Evolutionary conservation across 2,797 vertebrate genomes (phyloP), one percentile per base, ranked within the genome.

Genomic region (Aeoliscus strigatus): DNA sequence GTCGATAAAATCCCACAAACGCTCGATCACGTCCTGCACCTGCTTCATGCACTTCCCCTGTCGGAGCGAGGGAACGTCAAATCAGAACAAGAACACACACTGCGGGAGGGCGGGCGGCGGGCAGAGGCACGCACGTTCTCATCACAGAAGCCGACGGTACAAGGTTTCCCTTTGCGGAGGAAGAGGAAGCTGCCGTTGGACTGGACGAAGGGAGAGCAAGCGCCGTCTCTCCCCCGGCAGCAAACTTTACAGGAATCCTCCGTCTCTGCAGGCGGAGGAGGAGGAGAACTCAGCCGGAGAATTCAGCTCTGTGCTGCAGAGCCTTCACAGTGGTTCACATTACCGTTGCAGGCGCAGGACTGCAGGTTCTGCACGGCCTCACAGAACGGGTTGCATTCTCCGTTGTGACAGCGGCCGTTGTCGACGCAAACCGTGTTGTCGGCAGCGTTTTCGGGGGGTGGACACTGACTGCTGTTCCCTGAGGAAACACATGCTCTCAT

Each of bases 31-130:
- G 25, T 99, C 96, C 80, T 99, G 96, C 1, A 99, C 94, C 60
- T 92, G 93, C 73, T 98, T 99, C 88, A 98, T 96, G 1, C 96
- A 99, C 72, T 96, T 99, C 9, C 94, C 95, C 96, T 98, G 58
- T 51, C 44, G 63, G 34, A 44, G 8, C 6, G 45, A 32, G 8
- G 40, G 11, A 25, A 21, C 14, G 5, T 12, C 24, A 4, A 21
- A 4, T 15, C 1, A 6, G 11, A 45, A 30, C 12, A n/a, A n/a
- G n/a, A n/a, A n/a, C n/a, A n/a, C n/a, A 16, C 3, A 5, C 18
- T 3, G 18, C 18, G 3, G 18, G 6, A 21, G 18, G 6, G 18
- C 3, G 39, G 27, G n/a, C 7, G 28, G 40, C 27, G 59, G 32
- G n/a, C 29, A 7, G 17, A 15, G 6, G n/a, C n/a, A 82, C 94